Evolutionary conservation across 2,113 vertebrate species (phyloP).

Genomic region (Cepphus grylle): DNA sequence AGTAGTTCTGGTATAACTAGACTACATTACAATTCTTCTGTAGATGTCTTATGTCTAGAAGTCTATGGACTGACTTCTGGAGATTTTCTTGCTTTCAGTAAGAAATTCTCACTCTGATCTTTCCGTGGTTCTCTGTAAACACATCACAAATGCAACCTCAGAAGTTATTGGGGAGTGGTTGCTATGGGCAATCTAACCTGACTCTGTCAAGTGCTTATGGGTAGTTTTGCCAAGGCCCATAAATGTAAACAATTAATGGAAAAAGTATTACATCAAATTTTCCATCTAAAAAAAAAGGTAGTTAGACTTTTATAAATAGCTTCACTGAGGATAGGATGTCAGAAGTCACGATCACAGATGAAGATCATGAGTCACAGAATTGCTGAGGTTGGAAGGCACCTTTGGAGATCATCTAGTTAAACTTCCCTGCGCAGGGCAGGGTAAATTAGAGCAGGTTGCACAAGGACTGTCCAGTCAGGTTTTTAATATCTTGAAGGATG

Average conservation of each 20-base stretch:
- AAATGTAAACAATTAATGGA: background rate
- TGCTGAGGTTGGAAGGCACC: background rate
- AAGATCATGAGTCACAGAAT: background rate
- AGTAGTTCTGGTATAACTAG: background rate
- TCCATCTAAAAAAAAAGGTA: background rate
- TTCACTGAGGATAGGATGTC: background rate
- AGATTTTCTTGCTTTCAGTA: background rate
- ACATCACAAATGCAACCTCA: background rate
- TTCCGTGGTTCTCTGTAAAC: background rate
- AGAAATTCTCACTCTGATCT: background rate
- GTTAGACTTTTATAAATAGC: background rate
- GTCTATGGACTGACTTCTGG: background rate
- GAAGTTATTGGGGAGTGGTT: background rate
- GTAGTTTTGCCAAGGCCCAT: background rate
- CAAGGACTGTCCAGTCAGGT: background rate
- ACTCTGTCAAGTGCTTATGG: background rate
- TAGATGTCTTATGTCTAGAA: background rate
- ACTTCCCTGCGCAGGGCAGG: background rate
- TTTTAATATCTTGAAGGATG: background rate
- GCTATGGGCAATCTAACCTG: background rate
- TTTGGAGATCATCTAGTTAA: background rate
- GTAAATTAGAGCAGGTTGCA: background rate
- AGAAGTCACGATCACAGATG: background rate
- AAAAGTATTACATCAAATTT: background rate
- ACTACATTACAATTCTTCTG: background rate